These are phyloP conservation scores for Puntigrus tetrazona DNA, from an alignment of 2,113 vertebrate genomes.

Conservation along the genomic window DNA sequence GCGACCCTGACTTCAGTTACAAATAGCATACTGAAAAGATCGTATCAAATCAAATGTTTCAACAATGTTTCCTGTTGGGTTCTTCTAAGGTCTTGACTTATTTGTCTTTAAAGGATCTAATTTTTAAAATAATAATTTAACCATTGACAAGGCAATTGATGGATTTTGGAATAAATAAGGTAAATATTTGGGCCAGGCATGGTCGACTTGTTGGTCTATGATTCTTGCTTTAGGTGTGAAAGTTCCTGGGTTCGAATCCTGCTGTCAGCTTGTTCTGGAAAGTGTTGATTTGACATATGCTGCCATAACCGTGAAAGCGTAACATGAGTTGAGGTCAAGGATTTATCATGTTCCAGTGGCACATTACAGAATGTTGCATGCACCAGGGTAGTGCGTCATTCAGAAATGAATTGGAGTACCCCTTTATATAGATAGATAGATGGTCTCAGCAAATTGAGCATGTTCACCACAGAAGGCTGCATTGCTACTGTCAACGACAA, in stretches of 20 bases:
- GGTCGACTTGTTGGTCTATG: background rate
- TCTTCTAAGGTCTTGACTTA: background rate
- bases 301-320: background rate
- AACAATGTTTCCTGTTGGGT: background rate
- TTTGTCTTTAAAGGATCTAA: no score
- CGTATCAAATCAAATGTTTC: background rate
- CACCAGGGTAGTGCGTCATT: background rate
- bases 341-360: background rate
- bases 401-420: background rate
- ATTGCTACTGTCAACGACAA: background rate
- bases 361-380: constrained; percentile 6
- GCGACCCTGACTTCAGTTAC: background rate
- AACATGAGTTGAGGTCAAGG: background rate
- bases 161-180: background rate
- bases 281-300: constrained; percentile 11
- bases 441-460: background rate
- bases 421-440: background rate
- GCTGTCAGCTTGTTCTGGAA: background rate
- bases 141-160: background rate
- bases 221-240: background rate
- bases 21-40: background rate
- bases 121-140: background rate
- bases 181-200: background rate
- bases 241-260: background rate
- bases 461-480: background rate